Evolutionary conservation across 2,888 invertebrate species (phyloP).

Genomic region (Aleiodes alternator): DNA sequence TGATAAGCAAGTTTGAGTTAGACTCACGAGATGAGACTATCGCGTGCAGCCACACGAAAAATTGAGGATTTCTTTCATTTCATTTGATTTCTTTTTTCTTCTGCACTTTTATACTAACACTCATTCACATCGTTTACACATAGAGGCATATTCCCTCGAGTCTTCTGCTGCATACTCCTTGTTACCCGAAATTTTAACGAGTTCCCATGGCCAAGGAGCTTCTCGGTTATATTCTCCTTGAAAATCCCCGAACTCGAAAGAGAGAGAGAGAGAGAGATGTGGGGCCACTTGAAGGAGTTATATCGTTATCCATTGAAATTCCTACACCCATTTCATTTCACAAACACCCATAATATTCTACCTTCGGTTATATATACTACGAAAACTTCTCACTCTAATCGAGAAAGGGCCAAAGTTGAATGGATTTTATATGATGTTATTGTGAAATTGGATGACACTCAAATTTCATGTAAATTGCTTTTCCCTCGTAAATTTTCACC

Average conservation of each 20-base stretch:
- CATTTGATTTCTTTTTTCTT: constrained; percentile 8
- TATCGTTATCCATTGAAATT: constrained; percentile 35
- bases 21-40: constrained; percentile 32
- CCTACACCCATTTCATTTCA: constrained; percentile 18
- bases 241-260: background rate
- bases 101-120: too few relatives aligned
- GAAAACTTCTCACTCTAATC: constrained; percentile 11
- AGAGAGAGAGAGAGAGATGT: background rate
- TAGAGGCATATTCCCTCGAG: background rate
- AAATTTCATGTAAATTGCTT: constrained; percentile 8
- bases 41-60: constrained; percentile 21
- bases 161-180: background rate
- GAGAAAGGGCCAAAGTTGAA: constrained; percentile 17
- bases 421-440: constrained; percentile 26
- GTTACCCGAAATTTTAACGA: constrained; percentile 49
- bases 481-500: background rate
- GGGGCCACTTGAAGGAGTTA: constrained; percentile 23
- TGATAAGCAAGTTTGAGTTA: constrained; percentile 32
- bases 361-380: background rate
- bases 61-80: constrained; percentile 22
- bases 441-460: background rate
- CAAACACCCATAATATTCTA: constrained; percentile 2
- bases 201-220: constrained; percentile 41
- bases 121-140: background rate
- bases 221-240: constrained; percentile 44